These are phyloP conservation scores for Luperina nickerlii DNA, from an alignment of 2,888 invertebrate species.

Conservation along the genomic window DNA sequence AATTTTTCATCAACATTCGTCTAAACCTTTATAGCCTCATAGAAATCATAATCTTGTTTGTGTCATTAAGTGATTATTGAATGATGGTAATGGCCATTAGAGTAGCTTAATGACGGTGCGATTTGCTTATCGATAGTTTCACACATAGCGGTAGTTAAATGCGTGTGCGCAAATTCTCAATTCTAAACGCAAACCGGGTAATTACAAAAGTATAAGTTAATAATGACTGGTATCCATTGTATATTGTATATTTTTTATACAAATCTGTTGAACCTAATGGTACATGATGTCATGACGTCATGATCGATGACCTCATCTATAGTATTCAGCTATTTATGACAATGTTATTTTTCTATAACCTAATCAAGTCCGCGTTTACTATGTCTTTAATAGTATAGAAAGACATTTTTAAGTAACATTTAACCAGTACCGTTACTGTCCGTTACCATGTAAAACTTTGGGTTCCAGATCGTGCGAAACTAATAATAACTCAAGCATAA, in stretches of 20 bases:
- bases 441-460: background rate
- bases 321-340: background rate
- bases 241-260: background rate
- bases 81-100: background rate
- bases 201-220: background rate
- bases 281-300: background rate
- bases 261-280: background rate
- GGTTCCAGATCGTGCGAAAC: constrained; percentile 25
- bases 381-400: too few species aligned
- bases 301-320: background rate
- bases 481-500: constrained; percentile 15
- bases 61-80: background rate
- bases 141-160: background rate
- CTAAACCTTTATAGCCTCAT: background rate
- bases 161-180: background rate
- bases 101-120: constrained; percentile 3
- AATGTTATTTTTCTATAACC: background rate
- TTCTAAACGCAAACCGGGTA: background rate
- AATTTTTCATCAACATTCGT: background rate
- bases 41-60: background rate
- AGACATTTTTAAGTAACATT: background rate
- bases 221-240: background rate
- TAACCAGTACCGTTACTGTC: background rate
- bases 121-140: constrained; percentile 2
- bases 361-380: background rate